A percentile compares a stretch with the other conserved stretches of the same genome.
Conservation (phyloP, 2,797 vertebrate genomes). For the Ctenopoma kingsleyae region DNA sequence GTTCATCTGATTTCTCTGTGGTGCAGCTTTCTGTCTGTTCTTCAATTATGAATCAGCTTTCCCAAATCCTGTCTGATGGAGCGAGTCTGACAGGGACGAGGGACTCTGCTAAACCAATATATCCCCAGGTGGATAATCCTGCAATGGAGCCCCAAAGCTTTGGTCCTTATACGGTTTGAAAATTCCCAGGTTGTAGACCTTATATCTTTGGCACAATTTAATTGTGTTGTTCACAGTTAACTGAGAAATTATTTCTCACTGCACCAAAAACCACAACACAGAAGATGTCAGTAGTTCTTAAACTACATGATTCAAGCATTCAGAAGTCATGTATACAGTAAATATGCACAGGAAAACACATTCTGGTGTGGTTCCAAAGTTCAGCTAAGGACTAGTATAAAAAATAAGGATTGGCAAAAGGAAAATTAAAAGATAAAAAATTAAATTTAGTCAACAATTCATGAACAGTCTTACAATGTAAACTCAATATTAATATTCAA, state of each 20-base stretch:
- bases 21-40: conserved; percentile 31
- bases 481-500: conserved; percentile 1
- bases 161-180: neutral
- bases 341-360: neutral
- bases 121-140: conserved; percentile 5
- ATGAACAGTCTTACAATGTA: neutral
- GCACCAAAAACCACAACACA: neutral
- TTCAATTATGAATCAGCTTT: conserved; percentile 67
- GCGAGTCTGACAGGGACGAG: conserved; percentile 17
- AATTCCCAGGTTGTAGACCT: neutral
- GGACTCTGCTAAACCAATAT: conserved; percentile 33
- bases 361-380: neutral
- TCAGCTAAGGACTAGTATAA: neutral
- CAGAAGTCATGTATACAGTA: neutral
- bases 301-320: neutral
- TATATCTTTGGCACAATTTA: neutral
- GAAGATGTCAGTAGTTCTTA: neutral
- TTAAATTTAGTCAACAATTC: too few relatives aligned
- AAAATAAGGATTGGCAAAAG: neutral
- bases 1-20: conserved; percentile 47
- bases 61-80: conserved; percentile 45
- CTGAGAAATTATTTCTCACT: neutral
- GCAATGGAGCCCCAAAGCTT: neutral
- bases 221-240: neutral
- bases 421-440: neutral